Base-by-base conservation (phyloP, 1,140 invertebrate genomes). In the Cyrtorhinus lividipennis region DNA sequence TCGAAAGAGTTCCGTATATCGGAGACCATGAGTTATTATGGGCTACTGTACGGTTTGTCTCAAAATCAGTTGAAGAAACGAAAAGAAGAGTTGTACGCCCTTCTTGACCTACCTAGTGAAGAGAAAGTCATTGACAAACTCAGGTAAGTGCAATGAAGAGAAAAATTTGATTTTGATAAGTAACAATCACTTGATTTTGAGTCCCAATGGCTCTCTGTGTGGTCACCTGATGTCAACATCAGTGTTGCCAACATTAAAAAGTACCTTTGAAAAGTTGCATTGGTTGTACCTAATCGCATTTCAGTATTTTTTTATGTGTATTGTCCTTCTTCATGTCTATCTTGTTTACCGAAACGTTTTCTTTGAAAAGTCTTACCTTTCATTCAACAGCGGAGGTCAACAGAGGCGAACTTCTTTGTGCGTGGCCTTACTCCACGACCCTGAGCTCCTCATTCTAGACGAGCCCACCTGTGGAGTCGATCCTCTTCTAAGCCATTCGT, bases 381-480 rank as follows among this genome's bases (percentile, higher is more conserved):
- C n/a, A n/a, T 38, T 38, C 5, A 38, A 82, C 69, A 92, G 89
- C 68, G 92, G 92, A 13, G 92, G 92, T 0, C 90, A 95, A 72
- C 86, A 92, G 72, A 76, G 92, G 60, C 76, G 92, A 61, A 81
- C 93, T 0, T 92, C 90, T 0, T 83, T 96, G 56, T 90, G 90
- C 1, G 84, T 84, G 12, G 88, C 90, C 0, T 73, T 95, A 67
- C 80, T 95, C 0, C 90, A 95, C 69, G 83, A 87, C 66, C 90
- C 92, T 0, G 85, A 92, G 71, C 75, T 95, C 1, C 74, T 96
- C 0, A 91, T 95, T 59, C 75, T 96, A 57, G 92, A 95, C 71
- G 92, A 96, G 73, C 92, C 92, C 0, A 95, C 91, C 0, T 91
- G 93, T 8, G 92, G 91, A 10, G 77, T 95, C 44, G 92, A 95